Percentiles rank a stretch among this genome's conserved stretches.
Conservation (phyloP, 2,888 invertebrate genomes). For the Nomada ferruginata region DNA sequence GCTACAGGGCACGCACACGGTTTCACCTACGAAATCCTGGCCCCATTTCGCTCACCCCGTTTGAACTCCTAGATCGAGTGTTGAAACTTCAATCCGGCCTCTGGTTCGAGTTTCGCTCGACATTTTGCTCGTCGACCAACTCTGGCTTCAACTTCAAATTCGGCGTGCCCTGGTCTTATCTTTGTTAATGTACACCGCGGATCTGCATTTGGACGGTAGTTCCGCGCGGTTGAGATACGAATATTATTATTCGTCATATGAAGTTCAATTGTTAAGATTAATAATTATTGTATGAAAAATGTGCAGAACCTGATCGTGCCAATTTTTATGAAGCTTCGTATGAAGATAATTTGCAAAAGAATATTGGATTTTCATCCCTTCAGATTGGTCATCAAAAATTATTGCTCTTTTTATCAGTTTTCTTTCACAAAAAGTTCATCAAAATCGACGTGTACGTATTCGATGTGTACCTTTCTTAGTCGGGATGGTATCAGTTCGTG, state of each 20-base stretch:
- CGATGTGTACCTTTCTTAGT: too few relatives aligned
- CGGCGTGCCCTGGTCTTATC: constrained; percentile 47
- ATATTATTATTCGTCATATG: constrained; percentile 25
- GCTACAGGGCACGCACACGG: constrained; percentile 21
- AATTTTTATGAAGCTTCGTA: too few relatives aligned
- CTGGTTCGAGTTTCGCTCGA: constrained; percentile 58
- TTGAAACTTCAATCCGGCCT: constrained; percentile 56
- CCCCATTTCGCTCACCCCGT: constrained; percentile 4
- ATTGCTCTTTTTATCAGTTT: too few relatives aligned
- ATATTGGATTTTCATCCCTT: too few relatives aligned
- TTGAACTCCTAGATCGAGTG: constrained; percentile 33
- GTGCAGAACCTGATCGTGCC: too few relatives aligned
- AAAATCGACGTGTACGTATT: too few relatives aligned
- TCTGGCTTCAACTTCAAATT: constrained; percentile 38
- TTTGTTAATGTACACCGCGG: constrained; percentile 64
- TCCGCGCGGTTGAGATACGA: constrained; percentile 50
- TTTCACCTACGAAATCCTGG: constrained; percentile 47
- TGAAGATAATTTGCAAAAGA: too few relatives aligned
- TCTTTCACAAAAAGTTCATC: too few relatives aligned
- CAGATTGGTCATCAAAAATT: too few relatives aligned
- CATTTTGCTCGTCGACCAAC: constrained; percentile 57
- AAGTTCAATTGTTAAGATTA: too few relatives aligned
- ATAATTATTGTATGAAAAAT: too few relatives aligned
- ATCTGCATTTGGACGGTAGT: constrained; percentile 43
- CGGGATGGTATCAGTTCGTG: too few relatives aligned